Evolutionary conservation across 2,888 invertebrate genomes (phyloP), one percentile per base, ranked within the genome.

Genomic region (Abrostola triplasia): DNA sequence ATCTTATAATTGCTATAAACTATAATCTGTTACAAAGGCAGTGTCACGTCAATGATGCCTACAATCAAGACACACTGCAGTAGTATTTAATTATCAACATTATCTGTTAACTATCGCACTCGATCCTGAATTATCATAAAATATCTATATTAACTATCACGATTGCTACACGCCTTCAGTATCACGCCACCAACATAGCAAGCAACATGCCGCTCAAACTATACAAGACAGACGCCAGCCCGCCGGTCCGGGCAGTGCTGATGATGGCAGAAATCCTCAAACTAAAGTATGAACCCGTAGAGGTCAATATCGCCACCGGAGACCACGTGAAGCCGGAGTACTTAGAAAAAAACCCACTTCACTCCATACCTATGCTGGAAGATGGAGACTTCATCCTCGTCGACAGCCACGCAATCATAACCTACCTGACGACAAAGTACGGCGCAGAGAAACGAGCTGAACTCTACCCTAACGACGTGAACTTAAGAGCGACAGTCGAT

Each of bases 341-440:
- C 59, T 6, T 85, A 0, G 74, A 79, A 0, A 88, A 88, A 54
- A 89, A 89, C 48, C 88, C 88, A 0, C 56, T 82, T 8, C 87
- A 88, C 35, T 72, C 82, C 0, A 55, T 89, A 0, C 89, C 88
- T 0, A 38, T 88, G 7, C 59, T 89, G 5, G 88, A 88, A 85
- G 88, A 89, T 12, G 84, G 80, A n/a, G 84, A 86, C 36, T 87
- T 85, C 38, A 36, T 76, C 0, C 61, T 89, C 0, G 70, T 83
- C 7, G 88, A 88, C 37, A 88, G 88, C 47, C 88, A 88, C 40
- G 85, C 88, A 0, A 89, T 89, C 11, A 77, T 85, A 0, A 85
- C 84, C 0, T 89, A 89, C 59, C 63, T 89, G 10, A 81, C 85
- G 0, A 84, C 87, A 0, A 89, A 88, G 59, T 89, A 87, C 44